phyloP scores from a whole-genome alignment of 2,888 invertebrate species.

The Taenaris catops region DNA sequence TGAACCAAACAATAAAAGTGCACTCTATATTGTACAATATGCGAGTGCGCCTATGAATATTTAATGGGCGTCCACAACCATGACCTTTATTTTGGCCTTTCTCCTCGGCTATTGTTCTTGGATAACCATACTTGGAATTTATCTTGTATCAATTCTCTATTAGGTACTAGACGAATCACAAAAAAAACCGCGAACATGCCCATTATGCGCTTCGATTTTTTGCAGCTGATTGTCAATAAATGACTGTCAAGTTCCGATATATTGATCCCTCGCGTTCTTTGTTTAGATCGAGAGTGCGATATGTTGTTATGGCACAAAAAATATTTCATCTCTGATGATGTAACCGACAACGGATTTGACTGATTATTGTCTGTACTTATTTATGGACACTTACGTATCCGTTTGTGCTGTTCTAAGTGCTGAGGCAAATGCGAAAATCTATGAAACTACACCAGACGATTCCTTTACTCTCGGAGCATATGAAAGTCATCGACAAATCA shows the following conservation, averaged over 20 bases:
- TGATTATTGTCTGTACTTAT: constrained; percentile 33
- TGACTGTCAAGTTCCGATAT: constrained; percentile 23
- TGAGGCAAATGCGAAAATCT: too few species aligned
- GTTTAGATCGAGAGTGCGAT: constrained; percentile 19
- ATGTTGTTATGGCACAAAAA: constrained; percentile 27
- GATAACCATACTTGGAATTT: constrained; percentile 33
- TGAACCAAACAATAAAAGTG: constrained; percentile 43
- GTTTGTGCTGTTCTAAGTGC: background rate
- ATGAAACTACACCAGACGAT: too few species aligned
- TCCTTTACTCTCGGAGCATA: too few species aligned
- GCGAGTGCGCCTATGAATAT: constrained; percentile 66
- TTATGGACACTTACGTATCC: background rate
- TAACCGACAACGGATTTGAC: constrained; percentile 51
- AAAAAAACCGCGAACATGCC: constrained; percentile 8
- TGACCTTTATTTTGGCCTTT: constrained; percentile 69
- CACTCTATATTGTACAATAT: constrained; percentile 49
- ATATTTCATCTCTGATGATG: constrained; percentile 40
- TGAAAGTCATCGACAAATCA: too few species aligned
- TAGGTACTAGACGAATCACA: too few species aligned
- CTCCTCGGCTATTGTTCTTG: constrained; percentile 55
- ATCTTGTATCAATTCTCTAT: constrained; percentile 43
- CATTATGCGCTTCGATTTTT: constrained; percentile 14
- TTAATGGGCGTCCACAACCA: constrained; percentile 51
- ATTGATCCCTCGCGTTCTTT: constrained; percentile 24
- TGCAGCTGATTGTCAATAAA: constrained; percentile 21